These are phyloP conservation scores for Chrysogorgia sp. DNA, from an alignment of 92 coral and sea anemone genomes.

Conservation along the genomic window DNA sequence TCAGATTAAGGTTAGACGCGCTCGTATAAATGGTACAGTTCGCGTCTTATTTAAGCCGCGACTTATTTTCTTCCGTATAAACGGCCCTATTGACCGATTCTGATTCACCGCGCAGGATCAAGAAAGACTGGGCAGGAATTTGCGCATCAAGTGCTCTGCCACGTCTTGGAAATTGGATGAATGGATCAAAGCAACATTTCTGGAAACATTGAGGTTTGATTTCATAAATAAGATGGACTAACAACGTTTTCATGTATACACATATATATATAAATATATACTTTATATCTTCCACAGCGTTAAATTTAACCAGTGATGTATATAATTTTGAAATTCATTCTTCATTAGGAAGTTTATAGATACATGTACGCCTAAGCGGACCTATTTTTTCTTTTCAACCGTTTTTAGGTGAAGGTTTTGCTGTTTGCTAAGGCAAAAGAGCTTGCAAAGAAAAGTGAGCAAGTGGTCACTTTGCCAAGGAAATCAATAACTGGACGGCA, in stretches of 20 bases:
- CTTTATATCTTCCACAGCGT: not conserved
- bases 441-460: slow-evolving; percentile 70
- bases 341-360: not conserved
- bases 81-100: too few species aligned
- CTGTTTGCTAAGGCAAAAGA: slow-evolving; percentile 98
- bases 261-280: not conserved
- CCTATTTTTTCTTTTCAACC: too few species aligned
- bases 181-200: not conserved
- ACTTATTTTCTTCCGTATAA: too few species aligned
- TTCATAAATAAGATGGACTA: not conserved
- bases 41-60: too few species aligned
- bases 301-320: too few species aligned
- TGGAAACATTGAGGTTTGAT: not conserved
- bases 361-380: too few species aligned
- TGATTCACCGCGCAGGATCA: too few species aligned
- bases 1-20: too few species aligned
- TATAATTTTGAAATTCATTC: not conserved
- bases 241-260: too few species aligned
- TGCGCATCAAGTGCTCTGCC: too few species aligned
- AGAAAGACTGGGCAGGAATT: too few species aligned
- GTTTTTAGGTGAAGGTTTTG: slow-evolving; percentile 72
- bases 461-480: slow-evolving; percentile 54
- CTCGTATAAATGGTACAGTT: too few species aligned
- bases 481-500: slow-evolving; percentile 16
- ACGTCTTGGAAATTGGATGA: not conserved